Conservation (phyloP, 2,113 vertebrate species). For the Amia ocellicauda region DNA sequence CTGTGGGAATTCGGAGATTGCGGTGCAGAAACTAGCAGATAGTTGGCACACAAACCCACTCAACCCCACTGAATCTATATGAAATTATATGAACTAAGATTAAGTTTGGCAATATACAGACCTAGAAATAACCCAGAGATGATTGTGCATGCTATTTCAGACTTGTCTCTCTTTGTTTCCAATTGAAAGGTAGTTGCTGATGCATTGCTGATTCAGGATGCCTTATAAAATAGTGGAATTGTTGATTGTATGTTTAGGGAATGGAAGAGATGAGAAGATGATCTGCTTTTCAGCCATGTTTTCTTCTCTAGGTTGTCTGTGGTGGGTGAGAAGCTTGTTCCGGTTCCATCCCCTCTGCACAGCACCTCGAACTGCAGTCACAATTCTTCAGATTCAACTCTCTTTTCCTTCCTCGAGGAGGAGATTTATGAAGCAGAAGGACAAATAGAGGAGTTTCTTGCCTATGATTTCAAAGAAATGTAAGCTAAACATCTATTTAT, state of each 20-base stretch:
- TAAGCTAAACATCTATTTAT: too few relatives aligned
- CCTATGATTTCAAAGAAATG: conserved; percentile 72
- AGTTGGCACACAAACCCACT: too few relatives aligned
- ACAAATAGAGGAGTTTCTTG: conserved; percentile 78
- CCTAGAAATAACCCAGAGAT: too few relatives aligned
- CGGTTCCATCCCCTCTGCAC: conserved; percentile 31
- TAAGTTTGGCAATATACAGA: too few relatives aligned
- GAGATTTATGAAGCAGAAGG: conserved; percentile 76
- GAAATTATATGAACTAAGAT: too few relatives aligned
- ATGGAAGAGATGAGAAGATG: not conserved
- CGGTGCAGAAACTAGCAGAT: not conserved
- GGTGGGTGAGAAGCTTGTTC: conserved; percentile 64
- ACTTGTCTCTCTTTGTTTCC: too few relatives aligned
- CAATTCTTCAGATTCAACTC: conserved; percentile 19
- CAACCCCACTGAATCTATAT: too few relatives aligned
- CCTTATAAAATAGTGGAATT: too few relatives aligned
- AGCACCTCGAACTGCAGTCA: conserved; percentile 12
- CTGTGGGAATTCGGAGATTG: too few relatives aligned
- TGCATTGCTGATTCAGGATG: too few relatives aligned
- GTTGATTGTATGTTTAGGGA: not conserved
- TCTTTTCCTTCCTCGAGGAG: conserved; percentile 57
- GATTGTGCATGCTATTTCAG: too few relatives aligned
- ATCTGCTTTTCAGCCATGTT: conserved; percentile 23
- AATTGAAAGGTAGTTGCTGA: too few relatives aligned
- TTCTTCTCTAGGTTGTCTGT: conserved; percentile 60